Conservation (phyloP, 2,113 vertebrate genomes). For the Oncorhynchus kisutch region DNA sequence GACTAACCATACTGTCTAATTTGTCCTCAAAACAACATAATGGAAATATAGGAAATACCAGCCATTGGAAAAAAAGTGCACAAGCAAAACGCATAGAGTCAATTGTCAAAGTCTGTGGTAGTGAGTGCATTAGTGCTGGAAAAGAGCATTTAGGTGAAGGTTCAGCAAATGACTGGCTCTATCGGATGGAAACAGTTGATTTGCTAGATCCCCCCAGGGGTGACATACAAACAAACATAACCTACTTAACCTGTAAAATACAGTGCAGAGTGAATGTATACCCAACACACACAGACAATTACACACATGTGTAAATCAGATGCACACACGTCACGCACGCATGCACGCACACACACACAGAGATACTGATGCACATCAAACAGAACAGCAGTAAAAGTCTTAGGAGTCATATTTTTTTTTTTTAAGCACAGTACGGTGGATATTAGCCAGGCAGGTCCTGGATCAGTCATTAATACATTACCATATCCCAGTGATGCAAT, state of each 20-base stretch:
- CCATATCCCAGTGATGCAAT: not conserved
- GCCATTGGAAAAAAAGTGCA: not conserved
- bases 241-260: conserved; percentile 3
- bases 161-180: not conserved
- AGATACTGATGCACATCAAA: too few relatives aligned
- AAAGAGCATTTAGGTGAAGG: not conserved
- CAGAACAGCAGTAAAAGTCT: too few relatives aligned
- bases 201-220: not conserved
- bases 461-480: not conserved
- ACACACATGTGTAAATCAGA: not conserved
- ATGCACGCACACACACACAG: too few relatives aligned
- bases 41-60: not conserved
- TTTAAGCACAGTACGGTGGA: not conserved
- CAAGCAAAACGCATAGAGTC: not conserved
- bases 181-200: not conserved
- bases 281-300: not conserved
- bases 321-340: not conserved
- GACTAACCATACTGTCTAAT: not conserved
- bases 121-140: not conserved
- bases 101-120: not conserved
- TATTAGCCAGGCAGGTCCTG: not conserved
- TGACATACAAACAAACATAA: conserved; percentile 2
- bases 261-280: not conserved
- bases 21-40: not conserved
- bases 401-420: too few relatives aligned